phyloP scores from a whole-genome alignment of 2,113 vertebrate genomes.

The Oceanodroma tethys region DNA sequence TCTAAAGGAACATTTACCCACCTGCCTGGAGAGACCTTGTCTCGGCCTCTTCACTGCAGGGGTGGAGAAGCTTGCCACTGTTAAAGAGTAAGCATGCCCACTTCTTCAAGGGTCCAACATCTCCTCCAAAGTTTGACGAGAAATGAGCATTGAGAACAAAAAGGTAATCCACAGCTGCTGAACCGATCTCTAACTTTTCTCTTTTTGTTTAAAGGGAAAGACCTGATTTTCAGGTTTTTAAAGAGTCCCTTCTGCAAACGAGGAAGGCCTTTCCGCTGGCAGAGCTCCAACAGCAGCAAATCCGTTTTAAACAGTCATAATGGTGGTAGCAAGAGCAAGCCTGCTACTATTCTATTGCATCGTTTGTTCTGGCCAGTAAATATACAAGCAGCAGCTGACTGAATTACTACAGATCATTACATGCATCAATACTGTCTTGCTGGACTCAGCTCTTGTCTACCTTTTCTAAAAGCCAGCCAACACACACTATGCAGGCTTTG shows the following conservation, averaged over 20 bases:
- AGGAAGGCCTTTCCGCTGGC: background rate
- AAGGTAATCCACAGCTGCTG: background rate
- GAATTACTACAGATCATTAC: slow-evolving; percentile 22
- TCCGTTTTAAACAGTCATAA: background rate
- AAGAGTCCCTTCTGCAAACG: background rate
- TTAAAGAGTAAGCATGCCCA: background rate
- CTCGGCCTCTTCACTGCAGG: background rate
- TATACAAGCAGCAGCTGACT: background rate
- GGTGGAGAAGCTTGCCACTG: background rate
- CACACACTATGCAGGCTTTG: background rate
- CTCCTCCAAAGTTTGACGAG: background rate
- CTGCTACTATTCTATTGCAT: background rate
- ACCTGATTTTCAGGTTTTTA: background rate
- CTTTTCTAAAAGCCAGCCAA: background rate
- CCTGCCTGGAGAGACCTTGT: background rate
- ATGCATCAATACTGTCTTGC: slow-evolving; percentile 6
- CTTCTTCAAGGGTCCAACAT: background rate
- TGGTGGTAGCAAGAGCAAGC: background rate
- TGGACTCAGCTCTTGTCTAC: background rate
- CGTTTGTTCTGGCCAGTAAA: background rate
- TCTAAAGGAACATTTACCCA: background rate
- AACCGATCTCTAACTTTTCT: background rate
- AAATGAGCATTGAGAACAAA: background rate
- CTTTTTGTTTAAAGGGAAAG: background rate
- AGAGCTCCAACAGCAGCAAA: background rate